Evolutionary conservation across 2,797 vertebrate species (phyloP).

Genomic region (Gadopsis bispinosus): DNA sequence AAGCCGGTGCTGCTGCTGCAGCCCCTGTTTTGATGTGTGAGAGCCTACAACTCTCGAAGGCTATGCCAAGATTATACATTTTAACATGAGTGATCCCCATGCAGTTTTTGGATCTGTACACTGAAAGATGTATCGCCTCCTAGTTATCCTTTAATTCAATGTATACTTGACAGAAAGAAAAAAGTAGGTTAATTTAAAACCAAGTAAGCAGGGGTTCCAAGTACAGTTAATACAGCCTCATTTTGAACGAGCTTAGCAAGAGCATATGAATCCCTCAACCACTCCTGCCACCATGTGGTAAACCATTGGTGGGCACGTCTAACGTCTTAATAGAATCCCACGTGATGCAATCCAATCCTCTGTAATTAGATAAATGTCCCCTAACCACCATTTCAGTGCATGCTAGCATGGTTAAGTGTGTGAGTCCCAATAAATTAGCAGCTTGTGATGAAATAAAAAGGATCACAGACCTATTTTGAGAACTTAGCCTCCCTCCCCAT

Average conservation of each 20-base stretch:
- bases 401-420: conserved; percentile 28
- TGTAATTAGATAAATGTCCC: conserved; percentile 66
- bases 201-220: conserved; percentile 23
- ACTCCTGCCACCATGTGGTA: conserved; percentile 51
- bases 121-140: conserved; percentile 20
- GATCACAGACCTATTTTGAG: conserved; percentile 57
- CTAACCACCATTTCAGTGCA: conserved; percentile 46
- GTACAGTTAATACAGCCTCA: conserved; percentile 45
- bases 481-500: conserved; percentile 38
- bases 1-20: neutral
- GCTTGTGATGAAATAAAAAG: conserved; percentile 62
- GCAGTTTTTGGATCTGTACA: conserved; percentile 32
- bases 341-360: conserved; percentile 53
- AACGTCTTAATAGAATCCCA: conserved; percentile 50
- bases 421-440: conserved; percentile 69
- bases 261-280: conserved; percentile 27
- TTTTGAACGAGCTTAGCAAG: conserved; percentile 47
- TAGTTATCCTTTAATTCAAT: conserved; percentile 28
- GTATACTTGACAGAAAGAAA: conserved; percentile 31
- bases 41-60: conserved; percentile 15
- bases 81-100: conserved; percentile 30
- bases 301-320: conserved; percentile 53
- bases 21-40: conserved; percentile 17
- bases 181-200: conserved; percentile 27
- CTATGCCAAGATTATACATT: conserved; percentile 25